These are phyloP conservation scores for Ailurus styani DNA, from an alignment of 2,113 vertebrate species.

Conservation along the genomic window DNA sequence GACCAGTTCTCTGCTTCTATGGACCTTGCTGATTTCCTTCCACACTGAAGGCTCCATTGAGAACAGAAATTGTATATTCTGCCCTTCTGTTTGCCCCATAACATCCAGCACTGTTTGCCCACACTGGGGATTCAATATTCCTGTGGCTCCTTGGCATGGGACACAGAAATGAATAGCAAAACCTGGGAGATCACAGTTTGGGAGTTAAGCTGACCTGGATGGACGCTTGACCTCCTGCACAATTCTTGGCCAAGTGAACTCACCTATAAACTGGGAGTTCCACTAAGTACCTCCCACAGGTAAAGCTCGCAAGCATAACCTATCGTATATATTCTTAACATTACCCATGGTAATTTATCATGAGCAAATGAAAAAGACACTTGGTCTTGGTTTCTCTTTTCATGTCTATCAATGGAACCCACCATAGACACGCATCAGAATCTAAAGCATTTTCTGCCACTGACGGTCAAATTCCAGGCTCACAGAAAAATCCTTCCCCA, in stretches of 20 bases:
- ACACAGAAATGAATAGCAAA: background rate
- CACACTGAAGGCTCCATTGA: background rate
- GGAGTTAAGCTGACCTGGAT: background rate
- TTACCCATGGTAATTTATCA: background rate
- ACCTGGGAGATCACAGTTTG: background rate
- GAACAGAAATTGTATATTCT: background rate
- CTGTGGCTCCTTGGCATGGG: background rate
- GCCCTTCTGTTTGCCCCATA: background rate
- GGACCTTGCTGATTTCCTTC: background rate
- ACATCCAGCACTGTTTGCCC: background rate
- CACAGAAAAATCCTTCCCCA: background rate
- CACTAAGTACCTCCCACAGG: background rate
- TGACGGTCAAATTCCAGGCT: background rate
- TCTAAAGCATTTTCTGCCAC: background rate
- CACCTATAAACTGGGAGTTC: background rate
- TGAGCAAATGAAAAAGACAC: background rate
- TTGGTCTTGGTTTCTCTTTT: background rate
- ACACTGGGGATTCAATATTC: background rate
- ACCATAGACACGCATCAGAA: background rate
- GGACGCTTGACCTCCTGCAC: too few relatives aligned
- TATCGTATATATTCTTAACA: too few relatives aligned
- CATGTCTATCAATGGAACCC: background rate
- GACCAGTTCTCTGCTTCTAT: background rate
- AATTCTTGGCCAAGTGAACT: background rate
- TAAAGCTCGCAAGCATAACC: background rate